A percentile compares a stretch with the other conserved stretches of the same genome.
Evolutionary conservation across 2,113 vertebrate species (phyloP).

Genomic region (Abramis brama): DNA sequence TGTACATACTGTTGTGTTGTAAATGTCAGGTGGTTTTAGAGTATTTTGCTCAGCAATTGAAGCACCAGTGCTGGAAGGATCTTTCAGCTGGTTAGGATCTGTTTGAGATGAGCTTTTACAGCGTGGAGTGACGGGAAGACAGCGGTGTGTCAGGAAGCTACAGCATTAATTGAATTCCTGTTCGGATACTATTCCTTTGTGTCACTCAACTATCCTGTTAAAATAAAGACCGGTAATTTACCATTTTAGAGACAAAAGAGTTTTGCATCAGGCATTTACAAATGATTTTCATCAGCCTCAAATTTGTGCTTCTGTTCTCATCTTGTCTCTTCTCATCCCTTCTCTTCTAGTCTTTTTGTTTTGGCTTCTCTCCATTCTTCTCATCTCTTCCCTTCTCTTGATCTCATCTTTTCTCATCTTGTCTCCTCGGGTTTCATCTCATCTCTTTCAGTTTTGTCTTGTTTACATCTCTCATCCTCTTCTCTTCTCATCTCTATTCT

Average conservation of each 20-base stretch:
- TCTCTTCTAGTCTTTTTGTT: background rate
- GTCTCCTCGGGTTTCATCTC: background rate
- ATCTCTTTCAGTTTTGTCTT: background rate
- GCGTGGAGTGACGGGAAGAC: background rate
- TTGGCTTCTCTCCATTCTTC: background rate
- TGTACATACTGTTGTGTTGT: background rate
- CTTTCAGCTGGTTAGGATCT: conserved; percentile 2
- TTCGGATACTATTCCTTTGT: conserved; percentile 48
- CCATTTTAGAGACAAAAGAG: conserved; percentile 6
- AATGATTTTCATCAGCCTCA: background rate
- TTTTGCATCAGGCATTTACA: conserved; percentile 2
- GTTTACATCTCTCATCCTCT: background rate
- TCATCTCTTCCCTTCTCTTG: background rate
- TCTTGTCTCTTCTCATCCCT: background rate
- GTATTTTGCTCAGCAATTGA: background rate
- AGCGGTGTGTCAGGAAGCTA: conserved; percentile 29
- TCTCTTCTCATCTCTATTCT: background rate
- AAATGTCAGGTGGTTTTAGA: conserved; percentile 18
- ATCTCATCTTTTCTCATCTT: background rate
- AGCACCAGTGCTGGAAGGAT: background rate
- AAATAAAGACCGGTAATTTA: conserved; percentile 37
- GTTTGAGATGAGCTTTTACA: background rate
- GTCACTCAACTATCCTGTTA: conserved; percentile 43
- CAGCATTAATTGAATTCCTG: conserved; percentile 51
- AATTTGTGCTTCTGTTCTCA: background rate